phyloP scores from a whole-genome alignment of 2,888 invertebrate genomes.

The Lingula anatina region DNA sequence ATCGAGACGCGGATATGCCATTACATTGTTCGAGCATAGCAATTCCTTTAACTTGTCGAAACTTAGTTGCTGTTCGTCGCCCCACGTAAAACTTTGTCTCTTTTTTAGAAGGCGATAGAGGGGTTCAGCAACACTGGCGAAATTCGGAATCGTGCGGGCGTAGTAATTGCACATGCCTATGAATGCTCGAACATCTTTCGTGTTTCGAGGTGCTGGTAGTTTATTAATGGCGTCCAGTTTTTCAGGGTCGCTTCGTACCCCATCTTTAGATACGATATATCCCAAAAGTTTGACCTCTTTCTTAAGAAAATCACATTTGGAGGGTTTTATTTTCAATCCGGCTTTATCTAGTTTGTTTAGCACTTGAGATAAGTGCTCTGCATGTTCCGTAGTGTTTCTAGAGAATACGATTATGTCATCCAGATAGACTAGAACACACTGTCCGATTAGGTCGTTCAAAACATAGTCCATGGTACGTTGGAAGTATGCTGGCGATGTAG shows the following conservation, averaged over 20 bases:
- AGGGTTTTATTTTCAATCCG: constrained; percentile 1
- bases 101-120: constrained; percentile 1
- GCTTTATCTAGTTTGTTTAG: not conserved
- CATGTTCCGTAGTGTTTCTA: not conserved
- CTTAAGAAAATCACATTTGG: constrained; percentile 1
- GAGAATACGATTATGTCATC: constrained; percentile 1
- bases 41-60: not conserved
- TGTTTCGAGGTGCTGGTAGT: not conserved
- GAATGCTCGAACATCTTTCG: not conserved
- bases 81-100: constrained; percentile 5
- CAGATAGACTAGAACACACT: not conserved
- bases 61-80: not conserved
- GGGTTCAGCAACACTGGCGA: not conserved
- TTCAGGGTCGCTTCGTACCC: not conserved
- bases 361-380: not conserved
- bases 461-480: constrained; percentile 1
- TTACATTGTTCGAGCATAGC: constrained; percentile 4
- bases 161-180: not conserved
- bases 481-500: constrained; percentile 3
- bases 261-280: not conserved
- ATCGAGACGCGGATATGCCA: constrained; percentile 5
- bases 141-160: not conserved
- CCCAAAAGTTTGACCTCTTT: constrained; percentile 1
- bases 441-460: not conserved
- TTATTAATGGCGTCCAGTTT: not conserved